Base-by-base conservation (phyloP, 2,888 invertebrate species). In the Drosophila vallismaia region DNA sequence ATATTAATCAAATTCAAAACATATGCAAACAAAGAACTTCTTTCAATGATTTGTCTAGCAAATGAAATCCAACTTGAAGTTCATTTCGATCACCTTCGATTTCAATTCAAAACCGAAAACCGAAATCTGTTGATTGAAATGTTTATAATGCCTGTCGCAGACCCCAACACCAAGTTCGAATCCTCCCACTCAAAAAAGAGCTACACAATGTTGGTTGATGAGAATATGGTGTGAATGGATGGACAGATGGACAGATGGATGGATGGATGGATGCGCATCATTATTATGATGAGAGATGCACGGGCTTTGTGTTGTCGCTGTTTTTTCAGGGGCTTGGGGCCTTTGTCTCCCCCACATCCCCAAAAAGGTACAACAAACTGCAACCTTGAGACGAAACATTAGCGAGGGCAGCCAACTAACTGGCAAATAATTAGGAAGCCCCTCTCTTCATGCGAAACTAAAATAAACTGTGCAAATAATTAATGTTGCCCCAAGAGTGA, bases 381-480 rank as follows among this genome's bases (percentile, higher is more conserved):
- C 31, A 53, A 53, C 78, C 78, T 78, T 83, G 71, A 74, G 63
- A 64, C 71, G 49, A 29, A 46, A 33, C 44, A 67, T 66, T 36
- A 45, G 67, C 45, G 9, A 64, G 52, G 45, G 40, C 63, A 63
- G 56, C 46, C 55, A 80, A 62, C 60, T 49, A 55, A 68, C 55
- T 68, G 68, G 59, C 55, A 67, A 71, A 62, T 77, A 80, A 77
- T 77, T 77, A 73, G 79, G 49, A 63, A 40, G 33, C 48, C 48
- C 64, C 51, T 31, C 40, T 55, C 28, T 19, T 19, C 64, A 38
- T 24, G 38, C 28, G 12, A 44, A 60, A 57, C 75, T 53, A 70
- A 80, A 79, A 75, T 64, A 77, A 72, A 72, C 84, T 62, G 67
- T 58, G 73, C 62, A 77, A 79, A 81, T 85, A 77, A 81, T 84